These are phyloP conservation scores for Ericerus pela DNA, from an alignment of 1,140 invertebrate species.

Conservation along the genomic window DNA sequence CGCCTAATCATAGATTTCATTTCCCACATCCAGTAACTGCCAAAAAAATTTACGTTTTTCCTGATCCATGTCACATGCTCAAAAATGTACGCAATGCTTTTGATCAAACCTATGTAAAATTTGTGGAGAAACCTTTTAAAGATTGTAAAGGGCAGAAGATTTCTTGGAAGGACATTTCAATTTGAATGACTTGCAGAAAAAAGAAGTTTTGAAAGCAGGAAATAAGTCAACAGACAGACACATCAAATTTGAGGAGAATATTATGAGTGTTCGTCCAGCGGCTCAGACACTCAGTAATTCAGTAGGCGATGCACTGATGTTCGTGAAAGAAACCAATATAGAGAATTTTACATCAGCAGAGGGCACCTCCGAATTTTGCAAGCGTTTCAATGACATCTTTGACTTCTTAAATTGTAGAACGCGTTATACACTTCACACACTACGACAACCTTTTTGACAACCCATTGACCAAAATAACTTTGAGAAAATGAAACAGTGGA, in stretches of 20 bases:
- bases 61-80: too few species aligned
- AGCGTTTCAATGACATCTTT: neutral
- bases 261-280: slow-evolving; percentile 5
- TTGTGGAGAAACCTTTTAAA: too few species aligned
- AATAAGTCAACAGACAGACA: neutral
- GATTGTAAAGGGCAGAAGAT: too few species aligned
- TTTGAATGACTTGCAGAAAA: neutral
- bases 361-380: neutral
- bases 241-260: neutral
- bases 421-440: neutral
- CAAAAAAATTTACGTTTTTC: too few species aligned
- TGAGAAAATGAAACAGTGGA: neutral
- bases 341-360: neutral
- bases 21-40: too few species aligned
- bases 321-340: neutral
- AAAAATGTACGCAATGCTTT: too few species aligned
- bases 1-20: too few species aligned
- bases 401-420: slow-evolving; percentile 4
- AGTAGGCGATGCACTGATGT: neutral
- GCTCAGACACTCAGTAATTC: slow-evolving; percentile 4
- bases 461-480: neutral
- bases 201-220: neutral
- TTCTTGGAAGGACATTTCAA: too few species aligned
- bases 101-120: too few species aligned
- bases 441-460: neutral